phyloP scores from a whole-genome alignment of 2,113 vertebrate genomes.

The Naja naja region DNA sequence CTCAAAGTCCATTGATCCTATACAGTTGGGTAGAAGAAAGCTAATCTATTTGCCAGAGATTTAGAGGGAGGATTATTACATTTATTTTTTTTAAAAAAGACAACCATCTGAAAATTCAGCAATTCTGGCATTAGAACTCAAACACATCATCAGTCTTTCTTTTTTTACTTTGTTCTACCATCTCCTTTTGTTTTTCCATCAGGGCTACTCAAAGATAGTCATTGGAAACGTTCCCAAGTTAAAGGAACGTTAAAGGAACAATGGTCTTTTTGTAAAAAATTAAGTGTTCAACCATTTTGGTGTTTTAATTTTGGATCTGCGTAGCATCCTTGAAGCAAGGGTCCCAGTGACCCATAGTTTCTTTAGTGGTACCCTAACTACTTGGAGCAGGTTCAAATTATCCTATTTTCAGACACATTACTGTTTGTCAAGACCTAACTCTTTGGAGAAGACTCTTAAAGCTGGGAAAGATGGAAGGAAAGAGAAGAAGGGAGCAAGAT shows the following conservation, averaged over 20 bases:
- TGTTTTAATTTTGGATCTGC: neutral
- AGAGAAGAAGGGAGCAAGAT: neutral
- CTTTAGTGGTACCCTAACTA: neutral
- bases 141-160: neutral
- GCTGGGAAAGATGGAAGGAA: neutral
- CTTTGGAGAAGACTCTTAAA: neutral
- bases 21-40: neutral
- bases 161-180: neutral
- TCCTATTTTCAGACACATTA: neutral
- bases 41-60: neutral
- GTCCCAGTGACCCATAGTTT: neutral
- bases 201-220: neutral
- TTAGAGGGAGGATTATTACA: neutral
- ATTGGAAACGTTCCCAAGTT: neutral
- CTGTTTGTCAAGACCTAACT: neutral
- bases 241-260: neutral
- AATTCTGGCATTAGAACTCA: neutral
- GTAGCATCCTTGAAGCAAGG: neutral
- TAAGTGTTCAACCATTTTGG: neutral
- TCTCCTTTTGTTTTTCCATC: neutral
- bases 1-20: neutral
- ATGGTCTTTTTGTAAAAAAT: neutral
- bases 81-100: neutral
- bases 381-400: neutral
- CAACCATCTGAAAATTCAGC: neutral